Evolutionary conservation across 92 coral and sea anemone species (phyloP).

Genomic region (Hydrozoanthus gracilis): DNA sequence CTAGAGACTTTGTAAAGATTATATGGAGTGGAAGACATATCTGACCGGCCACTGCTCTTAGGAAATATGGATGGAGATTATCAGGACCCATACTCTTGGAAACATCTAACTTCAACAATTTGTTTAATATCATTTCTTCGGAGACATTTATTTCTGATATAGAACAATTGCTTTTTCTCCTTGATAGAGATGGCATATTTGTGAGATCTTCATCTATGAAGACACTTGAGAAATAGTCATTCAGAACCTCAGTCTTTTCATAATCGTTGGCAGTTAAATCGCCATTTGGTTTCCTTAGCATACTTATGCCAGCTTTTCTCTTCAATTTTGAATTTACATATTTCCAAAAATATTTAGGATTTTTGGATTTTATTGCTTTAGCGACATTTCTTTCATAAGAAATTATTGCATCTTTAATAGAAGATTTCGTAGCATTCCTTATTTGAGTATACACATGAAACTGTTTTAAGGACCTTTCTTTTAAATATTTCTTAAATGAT

Average conservation of each 20-base stretch:
- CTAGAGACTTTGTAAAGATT: conserved; percentile 18
- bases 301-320: conserved; percentile 20
- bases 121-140: conserved; percentile 17
- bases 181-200: conserved; percentile 18
- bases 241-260: conserved; percentile 20
- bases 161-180: conserved; percentile 19
- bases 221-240: conserved; percentile 19
- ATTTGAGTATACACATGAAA: too few species aligned
- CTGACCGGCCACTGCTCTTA: conserved; percentile 23
- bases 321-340: conserved; percentile 16
- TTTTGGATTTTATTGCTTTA: conserved; percentile 17
- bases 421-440: too few species aligned
- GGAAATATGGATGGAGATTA: too few species aligned
- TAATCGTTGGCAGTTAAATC: conserved; percentile 19
- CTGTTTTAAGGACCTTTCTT: too few species aligned
- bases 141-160: conserved; percentile 17
- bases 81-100: too few species aligned
- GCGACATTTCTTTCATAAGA: too few species aligned
- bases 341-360: conserved; percentile 17
- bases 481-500: too few species aligned
- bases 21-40: conserved; percentile 19
- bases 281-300: conserved; percentile 20
- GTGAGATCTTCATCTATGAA: conserved; percentile 19
- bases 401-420: too few species aligned
- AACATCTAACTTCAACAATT: conserved; percentile 17